Evolutionary conservation across 2,888 invertebrate genomes (phyloP).

Genomic region (Amiota mariae): DNA sequence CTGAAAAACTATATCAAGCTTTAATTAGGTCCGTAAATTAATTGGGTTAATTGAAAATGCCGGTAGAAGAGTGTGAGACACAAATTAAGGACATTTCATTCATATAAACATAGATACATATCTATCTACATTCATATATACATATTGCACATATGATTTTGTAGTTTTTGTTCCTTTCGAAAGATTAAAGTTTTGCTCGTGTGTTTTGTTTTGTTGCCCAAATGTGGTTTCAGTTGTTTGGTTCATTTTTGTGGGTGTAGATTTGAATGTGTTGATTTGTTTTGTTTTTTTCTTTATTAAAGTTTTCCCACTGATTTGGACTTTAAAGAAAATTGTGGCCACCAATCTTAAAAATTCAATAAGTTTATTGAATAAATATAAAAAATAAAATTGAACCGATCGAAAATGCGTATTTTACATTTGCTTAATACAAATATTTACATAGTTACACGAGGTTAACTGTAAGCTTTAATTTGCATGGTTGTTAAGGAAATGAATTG

Average conservation of each 20-base stretch:
- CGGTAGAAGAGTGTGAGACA: slow-evolving; percentile 60
- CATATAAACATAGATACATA: slow-evolving; percentile 30
- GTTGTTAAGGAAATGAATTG: no score
- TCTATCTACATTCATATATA: no score
- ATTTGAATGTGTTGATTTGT: background rate
- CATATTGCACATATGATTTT: slow-evolving; percentile 21
- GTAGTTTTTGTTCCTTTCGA: slow-evolving; percentile 29
- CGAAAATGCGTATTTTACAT: no score
- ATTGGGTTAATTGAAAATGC: slow-evolving; percentile 72
- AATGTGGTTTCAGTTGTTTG: slow-evolving; percentile 21
- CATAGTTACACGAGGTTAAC: no score
- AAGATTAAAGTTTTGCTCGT: background rate
- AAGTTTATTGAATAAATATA: no score
- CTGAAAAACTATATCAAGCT: slow-evolving; percentile 64
- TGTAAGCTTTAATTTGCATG: no score
- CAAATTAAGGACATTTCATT: slow-evolving; percentile 66
- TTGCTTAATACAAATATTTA: no score
- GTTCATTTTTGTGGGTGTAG: background rate
- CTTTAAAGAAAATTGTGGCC: no score
- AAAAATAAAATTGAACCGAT: no score
- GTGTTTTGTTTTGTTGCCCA: slow-evolving; percentile 3
- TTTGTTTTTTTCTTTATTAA: background rate
- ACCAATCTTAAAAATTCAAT: no score
- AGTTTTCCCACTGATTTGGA: background rate
- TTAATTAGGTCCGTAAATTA: slow-evolving; percentile 71